These are phyloP conservation scores for Oxyura jamaicensis DNA, from an alignment of 2,113 vertebrate species.

Conservation along the genomic window DNA sequence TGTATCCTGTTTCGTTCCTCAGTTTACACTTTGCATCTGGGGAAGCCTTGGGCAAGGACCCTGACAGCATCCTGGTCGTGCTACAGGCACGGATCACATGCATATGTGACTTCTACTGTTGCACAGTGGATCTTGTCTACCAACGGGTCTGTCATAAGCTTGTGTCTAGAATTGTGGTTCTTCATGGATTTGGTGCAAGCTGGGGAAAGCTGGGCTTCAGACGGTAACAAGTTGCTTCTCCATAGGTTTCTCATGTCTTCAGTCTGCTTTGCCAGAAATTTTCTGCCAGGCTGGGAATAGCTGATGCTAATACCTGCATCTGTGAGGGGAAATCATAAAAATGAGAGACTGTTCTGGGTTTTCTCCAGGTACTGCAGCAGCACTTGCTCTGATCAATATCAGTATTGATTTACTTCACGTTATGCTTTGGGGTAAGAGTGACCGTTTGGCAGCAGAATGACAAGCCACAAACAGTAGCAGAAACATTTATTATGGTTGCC, in stretches of 20 bases:
- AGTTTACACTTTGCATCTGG: too few species aligned
- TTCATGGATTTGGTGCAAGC: background rate
- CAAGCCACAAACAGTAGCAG: background rate
- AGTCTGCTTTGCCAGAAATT: background rate
- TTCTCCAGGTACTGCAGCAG: background rate
- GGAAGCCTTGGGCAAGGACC: background rate
- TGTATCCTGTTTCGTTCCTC: background rate
- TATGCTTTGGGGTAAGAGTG: background rate
- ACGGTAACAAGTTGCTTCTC: background rate
- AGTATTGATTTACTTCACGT: background rate
- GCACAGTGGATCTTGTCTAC: background rate
- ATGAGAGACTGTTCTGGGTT: background rate
- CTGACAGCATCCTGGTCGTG: background rate
- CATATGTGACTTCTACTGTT: background rate
- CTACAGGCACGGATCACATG: background rate
- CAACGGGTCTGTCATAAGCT: background rate
- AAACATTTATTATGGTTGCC: background rate
- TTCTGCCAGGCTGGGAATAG: background rate
- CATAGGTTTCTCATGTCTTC: background rate
- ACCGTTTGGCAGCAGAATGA: background rate
- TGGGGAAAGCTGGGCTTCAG: background rate
- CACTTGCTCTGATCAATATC: background rate
- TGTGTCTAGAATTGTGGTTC: background rate
- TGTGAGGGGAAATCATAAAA: background rate
- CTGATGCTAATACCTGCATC: background rate